Evolutionary conservation across 2,888 invertebrate genomes (phyloP), one percentile per base, ranked within the genome.

Genomic region (Zygogramma bicolorata): DNA sequence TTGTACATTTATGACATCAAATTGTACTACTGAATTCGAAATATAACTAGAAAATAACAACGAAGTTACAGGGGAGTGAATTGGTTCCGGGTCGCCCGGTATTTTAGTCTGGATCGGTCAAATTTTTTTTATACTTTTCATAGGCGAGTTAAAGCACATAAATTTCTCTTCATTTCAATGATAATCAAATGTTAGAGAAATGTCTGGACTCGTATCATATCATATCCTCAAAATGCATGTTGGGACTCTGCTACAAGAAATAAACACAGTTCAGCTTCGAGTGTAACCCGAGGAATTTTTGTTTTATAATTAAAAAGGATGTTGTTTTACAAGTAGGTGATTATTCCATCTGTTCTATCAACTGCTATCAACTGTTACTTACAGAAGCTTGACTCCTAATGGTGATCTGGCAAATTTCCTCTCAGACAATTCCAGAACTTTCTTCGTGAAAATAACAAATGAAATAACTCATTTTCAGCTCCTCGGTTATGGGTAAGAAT

Each of bases 261-360:
- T n/a, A n/a, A n/a, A n/a, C n/a, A n/a, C n/a, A n/a, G n/a, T n/a
- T n/a, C n/a, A n/a, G n/a, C n/a, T n/a, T n/a, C n/a, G n/a, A n/a
- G n/a, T n/a, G n/a, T n/a, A n/a, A n/a, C n/a, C n/a, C n/a, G n/a
- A n/a, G n/a, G n/a, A n/a, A n/a, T n/a, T n/a, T n/a, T n/a, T n/a
- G n/a, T 38, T 3, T 3, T 38, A 38, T 38, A 13, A 38, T 4
- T 38, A n/a, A 38, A 0, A 4, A 13, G 0, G 13, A 8, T 38
- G n/a, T 38, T 38, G 38, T 3, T 13, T 38, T 38, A 40, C n/a
- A 25, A 49, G 57, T 20, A 25, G 59, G 70, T 73, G 73, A 73
- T 73, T 73, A 70, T 62, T 73, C 73, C 70, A 74, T 74, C 60
- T 70, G 40, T 53, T 63, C 22, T 22, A 34, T 6, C 15, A 15